phyloP scores from a whole-genome alignment of 2,888 invertebrate species.

The Platerodrilus igneus region DNA sequence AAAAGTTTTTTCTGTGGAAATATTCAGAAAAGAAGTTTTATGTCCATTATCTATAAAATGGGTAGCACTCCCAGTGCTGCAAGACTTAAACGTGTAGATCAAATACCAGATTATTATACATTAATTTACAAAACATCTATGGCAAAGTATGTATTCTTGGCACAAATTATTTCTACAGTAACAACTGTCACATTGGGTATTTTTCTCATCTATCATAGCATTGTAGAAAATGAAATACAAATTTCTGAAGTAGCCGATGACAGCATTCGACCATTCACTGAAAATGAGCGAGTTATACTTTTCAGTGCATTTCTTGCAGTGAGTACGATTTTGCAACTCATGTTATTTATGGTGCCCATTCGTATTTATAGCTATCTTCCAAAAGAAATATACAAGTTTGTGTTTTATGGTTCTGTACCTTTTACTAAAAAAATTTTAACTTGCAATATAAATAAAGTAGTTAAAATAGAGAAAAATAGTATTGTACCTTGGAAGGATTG shows the following conservation, averaged over 20 bases:
- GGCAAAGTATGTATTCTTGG: slow-evolving; percentile 34
- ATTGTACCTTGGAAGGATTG: slow-evolving; percentile 37
- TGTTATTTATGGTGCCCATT: slow-evolving; percentile 37
- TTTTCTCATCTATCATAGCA: slow-evolving; percentile 8
- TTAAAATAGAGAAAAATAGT: slow-evolving; percentile 26
- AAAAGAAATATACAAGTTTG: slow-evolving; percentile 36
- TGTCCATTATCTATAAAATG: no score
- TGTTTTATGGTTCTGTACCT: slow-evolving; percentile 36
- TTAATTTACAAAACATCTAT: slow-evolving; percentile 42
- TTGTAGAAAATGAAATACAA: background rate
- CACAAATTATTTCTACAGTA: slow-evolving; percentile 33
- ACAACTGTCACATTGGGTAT: slow-evolving; percentile 25
- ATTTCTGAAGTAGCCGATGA: no score
- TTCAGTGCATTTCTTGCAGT: slow-evolving; percentile 29
- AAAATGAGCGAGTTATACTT: slow-evolving; percentile 32
- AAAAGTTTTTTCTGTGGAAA: no score
- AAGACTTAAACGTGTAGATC: slow-evolving; percentile 33
- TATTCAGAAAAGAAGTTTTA: no score
- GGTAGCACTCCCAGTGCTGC: slow-evolving; percentile 24
- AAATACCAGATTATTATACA: slow-evolving; percentile 38
- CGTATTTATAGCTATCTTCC: slow-evolving; percentile 40
- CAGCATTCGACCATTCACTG: no score
- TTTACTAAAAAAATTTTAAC: slow-evolving; percentile 25
- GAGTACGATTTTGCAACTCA: slow-evolving; percentile 29
- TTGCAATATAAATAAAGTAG: slow-evolving; percentile 34